These are phyloP conservation scores for Syngnathus acus DNA, from an alignment of 2,797 vertebrate species.

Conservation along the genomic window DNA sequence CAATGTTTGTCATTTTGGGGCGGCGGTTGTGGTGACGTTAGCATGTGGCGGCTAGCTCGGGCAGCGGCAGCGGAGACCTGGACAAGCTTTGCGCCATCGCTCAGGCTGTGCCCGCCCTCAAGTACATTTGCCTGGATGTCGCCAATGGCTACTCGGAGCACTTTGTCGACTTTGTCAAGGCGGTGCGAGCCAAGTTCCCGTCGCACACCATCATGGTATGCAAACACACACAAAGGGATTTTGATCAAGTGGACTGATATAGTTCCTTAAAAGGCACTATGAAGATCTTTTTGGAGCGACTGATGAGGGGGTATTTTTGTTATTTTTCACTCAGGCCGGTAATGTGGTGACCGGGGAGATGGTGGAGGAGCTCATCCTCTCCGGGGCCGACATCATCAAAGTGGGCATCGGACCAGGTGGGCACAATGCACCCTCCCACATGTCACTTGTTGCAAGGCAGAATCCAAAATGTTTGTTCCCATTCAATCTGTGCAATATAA, in stretches of 20 bases:
- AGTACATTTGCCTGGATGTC: conserved; percentile 94
- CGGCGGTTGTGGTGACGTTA: conserved; percentile 29
- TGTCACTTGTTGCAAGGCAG: not conserved
- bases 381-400: conserved; percentile 98
- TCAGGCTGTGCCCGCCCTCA: conserved; percentile 81
- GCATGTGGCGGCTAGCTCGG: conserved; percentile 91
- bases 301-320: no score
- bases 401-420: conserved; percentile 90
- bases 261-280: no score
- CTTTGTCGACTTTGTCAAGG: conserved; percentile 96
- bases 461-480: not conserved
- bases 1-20: no score
- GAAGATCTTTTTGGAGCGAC: no score
- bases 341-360: conserved; percentile 99
- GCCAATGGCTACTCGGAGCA: conserved; percentile 97
- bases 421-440: not conserved
- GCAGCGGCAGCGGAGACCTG: conserved; percentile 82
- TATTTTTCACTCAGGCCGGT: conserved; percentile 74
- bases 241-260: no score
- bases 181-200: conserved; percentile 82
- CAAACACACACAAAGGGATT: not conserved
- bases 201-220: conserved; percentile 97
- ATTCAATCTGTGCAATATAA: not conserved
- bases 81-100: conserved; percentile 83
- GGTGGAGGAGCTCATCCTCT: conserved; percentile 97